These are phyloP conservation scores for Bombyx mandarina DNA, from an alignment of 1,140 invertebrate species.

Conservation along the genomic window DNA sequence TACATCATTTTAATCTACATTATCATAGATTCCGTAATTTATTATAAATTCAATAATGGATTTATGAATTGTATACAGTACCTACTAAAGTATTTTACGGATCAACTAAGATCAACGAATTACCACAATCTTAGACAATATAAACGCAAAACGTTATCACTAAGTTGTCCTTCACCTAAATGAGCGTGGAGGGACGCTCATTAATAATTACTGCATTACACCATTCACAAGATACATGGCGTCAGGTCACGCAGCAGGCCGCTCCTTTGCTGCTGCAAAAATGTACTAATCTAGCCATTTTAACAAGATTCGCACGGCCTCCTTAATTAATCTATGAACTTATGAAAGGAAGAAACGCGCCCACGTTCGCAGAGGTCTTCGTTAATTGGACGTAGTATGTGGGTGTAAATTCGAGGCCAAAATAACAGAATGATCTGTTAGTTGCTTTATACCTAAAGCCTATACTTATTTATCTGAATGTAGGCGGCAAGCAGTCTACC, in stretches of 20 bases:
- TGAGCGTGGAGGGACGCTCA: too few relatives aligned
- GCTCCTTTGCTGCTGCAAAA: constrained; percentile 18
- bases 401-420: constrained; percentile 52
- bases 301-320: constrained; percentile 7
- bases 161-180: constrained; percentile 18
- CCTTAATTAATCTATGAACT: not conserved
- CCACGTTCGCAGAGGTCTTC: constrained; percentile 10
- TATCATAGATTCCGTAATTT: too few relatives aligned
- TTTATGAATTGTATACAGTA: too few relatives aligned
- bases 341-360: not conserved
- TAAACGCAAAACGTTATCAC: too few relatives aligned
- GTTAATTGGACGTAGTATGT: constrained; percentile 18
- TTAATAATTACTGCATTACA: too few relatives aligned
- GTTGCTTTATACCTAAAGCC: constrained; percentile 8
- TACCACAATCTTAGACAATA: too few relatives aligned
- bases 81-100: too few relatives aligned
- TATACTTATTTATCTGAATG: constrained; percentile 10
- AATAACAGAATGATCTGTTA: constrained; percentile 28
- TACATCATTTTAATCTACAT: too few relatives aligned
- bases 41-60: too few relatives aligned
- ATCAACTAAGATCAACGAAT: too few relatives aligned
- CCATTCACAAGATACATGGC: constrained; percentile 24
- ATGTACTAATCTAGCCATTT: constrained; percentile 6
- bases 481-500: constrained; percentile 32
- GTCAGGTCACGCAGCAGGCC: constrained; percentile 27